Evolutionary conservation across 2,888 invertebrate species (phyloP).

Genomic region (Tromatobia lineatoria): DNA sequence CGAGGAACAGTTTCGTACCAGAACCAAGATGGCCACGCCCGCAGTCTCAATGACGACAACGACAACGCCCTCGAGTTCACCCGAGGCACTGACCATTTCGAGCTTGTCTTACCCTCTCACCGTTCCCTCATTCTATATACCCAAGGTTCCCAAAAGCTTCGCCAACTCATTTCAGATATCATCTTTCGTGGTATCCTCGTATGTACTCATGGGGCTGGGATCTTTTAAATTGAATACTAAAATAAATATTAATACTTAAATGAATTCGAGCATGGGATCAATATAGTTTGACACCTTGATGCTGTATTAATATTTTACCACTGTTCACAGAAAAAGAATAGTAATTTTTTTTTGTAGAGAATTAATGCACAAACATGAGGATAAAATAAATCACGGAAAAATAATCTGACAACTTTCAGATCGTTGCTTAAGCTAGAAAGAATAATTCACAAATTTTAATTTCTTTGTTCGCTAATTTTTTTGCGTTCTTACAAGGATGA

Average conservation of each 20-base stretch:
- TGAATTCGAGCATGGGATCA: background rate
- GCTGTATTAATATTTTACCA: no score
- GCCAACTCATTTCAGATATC: slow-evolving; percentile 65
- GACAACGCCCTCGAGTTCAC: slow-evolving; percentile 53
- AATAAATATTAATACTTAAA: background rate
- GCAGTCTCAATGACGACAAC: slow-evolving; percentile 59
- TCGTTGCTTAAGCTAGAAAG: no score
- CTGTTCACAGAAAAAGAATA: no score
- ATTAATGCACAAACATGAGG: no score
- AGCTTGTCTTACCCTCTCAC: slow-evolving; percentile 17
- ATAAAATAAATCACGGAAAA: no score
- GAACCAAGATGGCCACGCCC: slow-evolving; percentile 67
- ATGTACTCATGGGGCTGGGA: slow-evolving; percentile 22
- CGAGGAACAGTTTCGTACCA: slow-evolving; percentile 64
- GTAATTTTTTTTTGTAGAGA: no score
- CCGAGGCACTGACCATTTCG: slow-evolving; percentile 62
- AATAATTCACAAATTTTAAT: no score
- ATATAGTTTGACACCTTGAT: background rate
- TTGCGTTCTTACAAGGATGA: no score
- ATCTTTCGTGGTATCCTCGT: slow-evolving; percentile 55
- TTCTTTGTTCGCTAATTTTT: no score
- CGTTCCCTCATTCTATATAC: slow-evolving; percentile 32
- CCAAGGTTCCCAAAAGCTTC: slow-evolving; percentile 54
- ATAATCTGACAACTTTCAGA: no score
- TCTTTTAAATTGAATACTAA: background rate